Evolutionary conservation across 2,797 vertebrate species (phyloP).

Genomic region (Hoplostethus mediterraneus): DNA sequence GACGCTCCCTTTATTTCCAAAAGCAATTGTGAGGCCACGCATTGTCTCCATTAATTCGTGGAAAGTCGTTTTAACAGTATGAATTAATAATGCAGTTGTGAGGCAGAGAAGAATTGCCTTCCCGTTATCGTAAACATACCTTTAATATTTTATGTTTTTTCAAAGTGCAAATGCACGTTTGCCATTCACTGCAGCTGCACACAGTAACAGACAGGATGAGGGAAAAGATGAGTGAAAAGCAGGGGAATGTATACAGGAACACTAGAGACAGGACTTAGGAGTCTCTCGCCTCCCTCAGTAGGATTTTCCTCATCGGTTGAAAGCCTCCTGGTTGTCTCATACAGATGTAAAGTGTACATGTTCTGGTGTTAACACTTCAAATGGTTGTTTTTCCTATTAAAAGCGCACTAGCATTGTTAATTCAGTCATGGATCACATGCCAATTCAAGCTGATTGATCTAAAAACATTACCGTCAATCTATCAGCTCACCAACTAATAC

Average conservation of each 20-base stretch:
- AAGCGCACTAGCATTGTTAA: too few species aligned
- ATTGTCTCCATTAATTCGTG: slow-evolving; percentile 88
- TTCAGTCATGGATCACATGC: slow-evolving; percentile 12
- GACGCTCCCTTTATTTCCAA: slow-evolving; percentile 81
- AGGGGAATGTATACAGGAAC: not conserved
- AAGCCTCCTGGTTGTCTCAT: slow-evolving; percentile 7
- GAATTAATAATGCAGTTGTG: slow-evolving; percentile 89
- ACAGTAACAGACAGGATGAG: slow-evolving; percentile 62
- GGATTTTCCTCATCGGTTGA: not conserved
- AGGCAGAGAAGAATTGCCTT: slow-evolving; percentile 83
- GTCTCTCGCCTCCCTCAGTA: not conserved
- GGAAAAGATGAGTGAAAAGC: slow-evolving; percentile 62
- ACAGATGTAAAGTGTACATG: too few species aligned
- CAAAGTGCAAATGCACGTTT: slow-evolving; percentile 81
- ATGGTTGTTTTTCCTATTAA: not conserved
- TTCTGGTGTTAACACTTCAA: not conserved
- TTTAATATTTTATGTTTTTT: slow-evolving; percentile 90
- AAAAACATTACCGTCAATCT: slow-evolving; percentile 14
- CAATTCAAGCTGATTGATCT: slow-evolving; percentile 10
- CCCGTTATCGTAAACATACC: slow-evolving; percentile 89
- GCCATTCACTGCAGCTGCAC: slow-evolving; percentile 67
- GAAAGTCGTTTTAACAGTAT: slow-evolving; percentile 91
- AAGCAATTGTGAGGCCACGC: slow-evolving; percentile 75
- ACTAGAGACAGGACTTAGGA: not conserved
- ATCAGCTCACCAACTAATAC: slow-evolving; percentile 10